A percentile compares a stretch with the other conserved stretches of the same genome.
Evolutionary conservation across 1,140 invertebrate genomes (phyloP).

Genomic region (Temnothorax nylanderi): DNA sequence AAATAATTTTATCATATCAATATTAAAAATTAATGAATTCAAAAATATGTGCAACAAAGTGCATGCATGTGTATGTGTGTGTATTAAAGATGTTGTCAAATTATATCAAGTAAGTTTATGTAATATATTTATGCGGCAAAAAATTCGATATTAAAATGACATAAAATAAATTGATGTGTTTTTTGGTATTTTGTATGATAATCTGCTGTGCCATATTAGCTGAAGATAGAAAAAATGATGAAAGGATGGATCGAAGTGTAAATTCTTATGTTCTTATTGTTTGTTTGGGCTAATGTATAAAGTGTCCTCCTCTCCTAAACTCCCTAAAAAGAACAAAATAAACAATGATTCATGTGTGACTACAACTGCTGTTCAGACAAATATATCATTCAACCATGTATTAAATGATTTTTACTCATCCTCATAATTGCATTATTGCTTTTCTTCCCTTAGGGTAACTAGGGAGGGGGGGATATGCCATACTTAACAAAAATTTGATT

Average conservation of each 20-base stretch:
- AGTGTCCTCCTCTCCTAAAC: too few species aligned
- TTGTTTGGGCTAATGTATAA: too few species aligned
- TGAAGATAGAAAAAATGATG: neutral
- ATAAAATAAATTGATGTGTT: neutral
- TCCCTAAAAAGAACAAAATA: neutral
- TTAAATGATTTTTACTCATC: neutral
- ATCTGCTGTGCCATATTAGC: neutral
- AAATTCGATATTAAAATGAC: neutral
- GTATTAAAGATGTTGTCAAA: neutral
- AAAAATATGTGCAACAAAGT: neutral
- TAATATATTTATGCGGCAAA: constrained; percentile 13
- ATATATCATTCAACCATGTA: constrained; percentile 12
- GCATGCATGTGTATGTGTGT: neutral
- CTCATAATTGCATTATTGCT: too few species aligned
- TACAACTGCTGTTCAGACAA: neutral
- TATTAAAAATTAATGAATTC: neutral
- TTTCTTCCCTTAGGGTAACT: too few species aligned
- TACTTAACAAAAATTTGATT: too few species aligned
- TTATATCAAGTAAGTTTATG: constrained; percentile 12
- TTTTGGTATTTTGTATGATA: neutral
- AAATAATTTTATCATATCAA: neutral
- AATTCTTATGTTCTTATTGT: too few species aligned
- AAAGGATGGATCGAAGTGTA: too few species aligned
- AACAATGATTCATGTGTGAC: neutral
- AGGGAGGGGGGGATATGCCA: too few species aligned